These are phyloP conservation scores for Drosophila mayaguana DNA, from an alignment of 2,888 invertebrate species.

Conservation along the genomic window DNA sequence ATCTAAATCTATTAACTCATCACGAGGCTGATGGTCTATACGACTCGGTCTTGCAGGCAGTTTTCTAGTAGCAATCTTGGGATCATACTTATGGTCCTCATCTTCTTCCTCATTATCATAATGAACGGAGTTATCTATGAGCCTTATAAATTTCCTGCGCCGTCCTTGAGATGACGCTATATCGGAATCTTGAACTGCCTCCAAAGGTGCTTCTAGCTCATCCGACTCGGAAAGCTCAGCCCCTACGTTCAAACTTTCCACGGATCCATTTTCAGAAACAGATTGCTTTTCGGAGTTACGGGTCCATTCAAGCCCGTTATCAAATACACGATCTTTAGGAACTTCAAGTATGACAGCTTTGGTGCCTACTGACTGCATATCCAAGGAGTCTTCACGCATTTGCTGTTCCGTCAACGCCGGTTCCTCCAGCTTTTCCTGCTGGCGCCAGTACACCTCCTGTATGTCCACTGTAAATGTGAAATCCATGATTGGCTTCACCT, in stretches of 20 bases:
- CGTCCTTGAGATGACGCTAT: not conserved
- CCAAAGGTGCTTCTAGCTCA: constrained; percentile 5
- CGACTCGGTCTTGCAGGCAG: not conserved
- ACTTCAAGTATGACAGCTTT: constrained; percentile 35
- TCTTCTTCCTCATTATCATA: not conserved
- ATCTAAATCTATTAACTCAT: not conserved
- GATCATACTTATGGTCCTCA: not conserved
- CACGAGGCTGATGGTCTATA: not conserved
- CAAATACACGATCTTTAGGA: constrained; percentile 29
- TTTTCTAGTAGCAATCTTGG: not conserved
- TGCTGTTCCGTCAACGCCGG: not conserved
- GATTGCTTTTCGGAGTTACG: not conserved
- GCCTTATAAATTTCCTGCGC: constrained; percentile 44
- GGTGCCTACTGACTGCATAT: constrained; percentile 22
- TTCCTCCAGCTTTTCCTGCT: constrained; percentile 4
- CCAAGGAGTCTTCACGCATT: constrained; percentile 6
- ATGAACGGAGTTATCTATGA: constrained; percentile 6
- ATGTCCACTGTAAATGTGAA: constrained; percentile 72
- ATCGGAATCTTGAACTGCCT: constrained; percentile 2
- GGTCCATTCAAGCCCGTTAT: constrained; percentile 9
- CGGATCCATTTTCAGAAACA: constrained; percentile 15
- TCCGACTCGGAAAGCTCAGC: constrained; percentile 60
- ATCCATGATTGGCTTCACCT: constrained; percentile 74
- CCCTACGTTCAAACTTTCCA: constrained; percentile 52
- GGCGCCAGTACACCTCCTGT: constrained; percentile 50